Evolutionary conservation across 2,797 vertebrate species (phyloP).

Genomic region (Trichosurus vulpecula): DNA sequence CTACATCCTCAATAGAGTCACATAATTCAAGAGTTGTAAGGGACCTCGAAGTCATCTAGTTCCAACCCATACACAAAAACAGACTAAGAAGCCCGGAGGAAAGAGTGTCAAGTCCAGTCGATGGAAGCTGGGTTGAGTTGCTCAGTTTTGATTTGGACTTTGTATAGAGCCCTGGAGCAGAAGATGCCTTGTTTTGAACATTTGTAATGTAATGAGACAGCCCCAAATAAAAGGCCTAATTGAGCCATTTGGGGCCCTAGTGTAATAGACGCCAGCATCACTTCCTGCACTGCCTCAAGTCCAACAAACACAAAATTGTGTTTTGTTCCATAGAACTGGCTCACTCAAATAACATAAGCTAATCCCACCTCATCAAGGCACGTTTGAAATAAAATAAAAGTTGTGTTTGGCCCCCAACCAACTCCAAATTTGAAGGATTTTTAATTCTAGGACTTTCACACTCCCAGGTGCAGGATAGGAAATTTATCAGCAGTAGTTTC

Average conservation of each 20-base stretch:
- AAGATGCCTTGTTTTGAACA: conserved; percentile 15
- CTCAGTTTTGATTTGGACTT: conserved; percentile 9
- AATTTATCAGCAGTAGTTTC: conserved; percentile 4
- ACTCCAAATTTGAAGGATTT: conserved; percentile 11
- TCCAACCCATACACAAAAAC: background rate
- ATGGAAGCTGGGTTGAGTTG: background rate
- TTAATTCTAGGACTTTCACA: conserved; percentile 32
- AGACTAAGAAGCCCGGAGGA: background rate
- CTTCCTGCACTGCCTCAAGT: conserved; percentile 43
- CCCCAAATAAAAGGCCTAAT: conserved; percentile 34
- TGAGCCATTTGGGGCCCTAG: conserved; percentile 34
- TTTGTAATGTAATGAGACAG: conserved; percentile 28
- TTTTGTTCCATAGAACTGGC: conserved; percentile 44
- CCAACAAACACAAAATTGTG: conserved; percentile 49
- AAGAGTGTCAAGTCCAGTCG: background rate
- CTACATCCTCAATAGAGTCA: background rate
- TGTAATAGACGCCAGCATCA: conserved; percentile 18
- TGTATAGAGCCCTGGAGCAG: conserved; percentile 38
- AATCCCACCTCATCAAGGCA: conserved; percentile 48
- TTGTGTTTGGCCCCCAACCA: conserved; percentile 18
- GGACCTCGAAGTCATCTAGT: background rate
- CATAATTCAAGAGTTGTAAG: background rate
- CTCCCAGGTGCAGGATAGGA: background rate
- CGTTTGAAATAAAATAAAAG: conserved; percentile 54
- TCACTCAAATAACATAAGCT: conserved; percentile 43